A percentile compares a stretch with the other conserved stretches of the same genome.
Conservation (phyloP, 2,888 invertebrate genomes). For the Pachymerium ferrugineum region DNA sequence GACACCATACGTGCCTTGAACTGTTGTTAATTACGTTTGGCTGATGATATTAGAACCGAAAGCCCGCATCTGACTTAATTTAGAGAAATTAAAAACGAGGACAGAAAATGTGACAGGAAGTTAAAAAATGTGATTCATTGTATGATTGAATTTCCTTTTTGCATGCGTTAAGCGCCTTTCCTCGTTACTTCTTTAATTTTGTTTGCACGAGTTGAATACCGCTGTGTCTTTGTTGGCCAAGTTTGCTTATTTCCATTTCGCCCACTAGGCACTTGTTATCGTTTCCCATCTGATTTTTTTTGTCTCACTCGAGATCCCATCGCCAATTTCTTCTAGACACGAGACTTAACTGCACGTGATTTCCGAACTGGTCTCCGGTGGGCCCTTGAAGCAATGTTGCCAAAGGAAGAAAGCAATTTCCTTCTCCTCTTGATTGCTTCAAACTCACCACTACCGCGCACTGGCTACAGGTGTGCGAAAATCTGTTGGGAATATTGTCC, state of each 20-base stretch:
- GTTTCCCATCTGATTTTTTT: constrained; percentile 12
- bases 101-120: neutral
- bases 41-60: neutral
- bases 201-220: no score
- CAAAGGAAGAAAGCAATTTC: constrained; percentile 13
- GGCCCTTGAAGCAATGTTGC: constrained; percentile 13
- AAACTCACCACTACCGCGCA: neutral
- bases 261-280: constrained; percentile 12
- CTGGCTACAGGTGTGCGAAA: constrained; percentile 4
- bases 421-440: constrained; percentile 4
- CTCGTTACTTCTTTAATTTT: no score
- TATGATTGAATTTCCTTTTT: neutral
- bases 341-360: constrained; percentile 13
- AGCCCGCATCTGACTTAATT: neutral
- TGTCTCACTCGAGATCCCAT: constrained; percentile 8
- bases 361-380: constrained; percentile 13
- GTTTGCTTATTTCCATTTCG: constrained; percentile 8
- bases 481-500: neutral
- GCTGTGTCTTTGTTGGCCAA: neutral
- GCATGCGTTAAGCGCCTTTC: no score
- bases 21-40: neutral
- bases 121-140: neutral
- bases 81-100: neutral
- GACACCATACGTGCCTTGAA: no score
- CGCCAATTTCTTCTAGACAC: constrained; percentile 13